Base-by-base conservation (phyloP, 2,888 invertebrate genomes). In the Phorcus lineatus region DNA sequence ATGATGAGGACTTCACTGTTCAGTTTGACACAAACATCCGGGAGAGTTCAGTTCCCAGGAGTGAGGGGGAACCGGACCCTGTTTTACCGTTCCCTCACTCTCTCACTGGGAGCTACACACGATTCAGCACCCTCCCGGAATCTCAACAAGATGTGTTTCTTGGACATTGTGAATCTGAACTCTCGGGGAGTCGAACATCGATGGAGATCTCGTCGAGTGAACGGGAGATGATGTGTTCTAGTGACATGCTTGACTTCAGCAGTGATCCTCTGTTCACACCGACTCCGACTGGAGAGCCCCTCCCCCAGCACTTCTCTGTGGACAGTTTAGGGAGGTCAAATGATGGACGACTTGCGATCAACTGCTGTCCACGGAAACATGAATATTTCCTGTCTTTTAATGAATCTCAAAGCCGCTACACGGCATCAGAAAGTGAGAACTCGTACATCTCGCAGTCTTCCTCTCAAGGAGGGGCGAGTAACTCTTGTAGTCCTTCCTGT, bases 1-100 rank as follows among this genome's bases (percentile, higher is more conserved):
- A 92, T 78, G 92, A 92, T 82, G 92, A 92, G 75, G 92, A 92
- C 84, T 92, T 91, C 82, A 86, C 88, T 7, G 90, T 92, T 62
- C 88, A 90, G 80, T 91, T 90, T 83, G 90, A 90, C 77, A 88
- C 90, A n/a, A 90, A 90, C 78, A 82, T 91, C 53, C 85, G 89
- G 7, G 88, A 90, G 55, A 86, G 88, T 11, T 85, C 86, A 0
- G 83, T 87, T 2, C 85, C 86, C 22, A 80, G 86, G 0, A 86
- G 85, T 53, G 86, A 86, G 70, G 82, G 85, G 0, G 86, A 83
- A 62, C 84, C 80, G 2, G 84, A 83, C 66, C 84, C 85, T 1
- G 24, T 52, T 19, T 24, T 74, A 52, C 47, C 74, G 16, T 74
- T 74, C 24, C 85, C 85, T 53, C 83, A 83, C 17, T 79, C 82